phyloP scores from a whole-genome alignment of 2,113 vertebrate species.

The Lipotes vexillifer region DNA sequence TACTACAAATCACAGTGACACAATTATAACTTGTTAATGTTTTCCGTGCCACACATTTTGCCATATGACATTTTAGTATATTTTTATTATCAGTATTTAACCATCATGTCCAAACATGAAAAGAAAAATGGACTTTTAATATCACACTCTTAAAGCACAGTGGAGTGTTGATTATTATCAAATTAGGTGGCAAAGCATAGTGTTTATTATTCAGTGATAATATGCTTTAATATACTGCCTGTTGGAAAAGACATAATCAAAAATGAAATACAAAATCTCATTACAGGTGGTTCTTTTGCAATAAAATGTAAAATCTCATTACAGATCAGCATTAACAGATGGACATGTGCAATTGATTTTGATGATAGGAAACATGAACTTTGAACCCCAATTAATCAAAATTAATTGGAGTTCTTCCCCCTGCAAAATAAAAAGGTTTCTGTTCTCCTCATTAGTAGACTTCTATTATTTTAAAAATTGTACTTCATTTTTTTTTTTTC shows the following conservation, averaged over 20 bases:
- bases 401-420: neutral
- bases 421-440: neutral
- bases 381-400: neutral
- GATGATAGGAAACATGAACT: neutral
- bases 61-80: neutral
- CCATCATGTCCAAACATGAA: neutral
- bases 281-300: neutral
- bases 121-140: constrained; percentile 3
- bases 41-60: neutral
- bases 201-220: neutral
- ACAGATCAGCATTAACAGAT: neutral
- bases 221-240: neutral
- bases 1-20: neutral
- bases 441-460: neutral
- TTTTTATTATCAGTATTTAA: neutral
- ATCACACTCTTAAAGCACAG: neutral
- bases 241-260: neutral
- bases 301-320: neutral
- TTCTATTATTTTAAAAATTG: neutral
- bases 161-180: neutral
- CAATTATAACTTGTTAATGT: neutral
- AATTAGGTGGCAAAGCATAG: neutral
- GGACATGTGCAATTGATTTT: neutral
- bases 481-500: neutral
- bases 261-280: constrained; percentile 22